Conservation (phyloP, 23 tunicate genomes). For the Trididemnum nubilum region DNA sequence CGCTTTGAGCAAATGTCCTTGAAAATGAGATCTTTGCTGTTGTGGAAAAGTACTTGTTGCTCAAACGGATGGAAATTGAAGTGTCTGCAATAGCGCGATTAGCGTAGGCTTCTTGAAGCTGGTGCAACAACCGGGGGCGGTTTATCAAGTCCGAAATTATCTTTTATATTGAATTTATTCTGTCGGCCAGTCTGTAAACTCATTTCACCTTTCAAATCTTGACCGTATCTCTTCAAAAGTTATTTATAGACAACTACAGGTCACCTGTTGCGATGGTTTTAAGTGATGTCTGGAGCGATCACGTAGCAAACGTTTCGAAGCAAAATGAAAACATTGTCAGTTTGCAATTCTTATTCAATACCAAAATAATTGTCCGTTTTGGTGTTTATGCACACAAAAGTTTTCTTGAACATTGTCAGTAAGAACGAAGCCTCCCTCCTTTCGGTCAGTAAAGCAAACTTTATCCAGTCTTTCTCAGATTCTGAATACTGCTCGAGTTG, state of each 20-base stretch:
- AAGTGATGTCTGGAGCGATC: too few species aligned
- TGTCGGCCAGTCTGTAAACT: neutral
- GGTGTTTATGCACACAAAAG: neutral
- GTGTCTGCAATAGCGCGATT: too few species aligned
- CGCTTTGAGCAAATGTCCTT: too few species aligned
- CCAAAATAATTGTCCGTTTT: neutral
- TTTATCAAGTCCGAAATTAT: neutral
- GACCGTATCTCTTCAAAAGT: neutral
- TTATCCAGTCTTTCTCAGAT: too few species aligned
- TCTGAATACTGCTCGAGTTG: too few species aligned
- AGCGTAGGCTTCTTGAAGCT: slow-evolving; percentile 4
- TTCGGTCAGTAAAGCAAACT: too few species aligned
- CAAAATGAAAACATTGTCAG: neutral
- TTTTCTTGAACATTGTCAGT: neutral
- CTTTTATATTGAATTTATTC: neutral
- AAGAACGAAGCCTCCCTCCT: too few species aligned
- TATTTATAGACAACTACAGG: neutral
- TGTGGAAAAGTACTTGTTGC: too few species aligned
- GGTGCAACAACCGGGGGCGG: neutral
- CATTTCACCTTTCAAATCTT: neutral
- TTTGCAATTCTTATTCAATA: neutral
- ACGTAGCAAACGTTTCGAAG: too few species aligned
- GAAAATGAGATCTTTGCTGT: too few species aligned
- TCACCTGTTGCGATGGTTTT: too few species aligned
- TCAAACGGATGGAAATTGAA: too few species aligned